These are phyloP conservation scores for Leptothorax acervorum DNA, from an alignment of 2,888 invertebrate genomes.

Conservation along the genomic window DNA sequence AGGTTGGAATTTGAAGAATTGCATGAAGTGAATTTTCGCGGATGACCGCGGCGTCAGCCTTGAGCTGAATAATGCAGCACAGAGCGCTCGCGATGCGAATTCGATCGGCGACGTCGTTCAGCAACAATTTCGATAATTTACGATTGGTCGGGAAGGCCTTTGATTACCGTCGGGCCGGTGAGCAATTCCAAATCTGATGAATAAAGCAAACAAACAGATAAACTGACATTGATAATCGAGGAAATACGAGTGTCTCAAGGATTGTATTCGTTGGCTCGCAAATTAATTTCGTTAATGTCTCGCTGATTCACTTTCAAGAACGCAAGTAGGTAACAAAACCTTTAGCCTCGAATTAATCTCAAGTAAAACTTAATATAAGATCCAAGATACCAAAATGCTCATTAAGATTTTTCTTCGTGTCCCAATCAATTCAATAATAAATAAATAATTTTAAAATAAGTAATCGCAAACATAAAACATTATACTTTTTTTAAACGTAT, in stretches of 20 bases:
- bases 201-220: slow-evolving; percentile 30
- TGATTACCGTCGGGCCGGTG: slow-evolving; percentile 3
- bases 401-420: not conserved
- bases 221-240: slow-evolving; percentile 9
- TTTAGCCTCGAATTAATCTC: not conserved
- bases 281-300: slow-evolving; percentile 33
- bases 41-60: slow-evolving; percentile 1
- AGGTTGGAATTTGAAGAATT: slow-evolving; percentile 31
- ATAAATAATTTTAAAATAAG: not conserved
- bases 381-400: not conserved
- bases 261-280: slow-evolving; percentile 13
- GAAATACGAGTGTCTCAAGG: slow-evolving; percentile 12
- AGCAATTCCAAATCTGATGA: not conserved
- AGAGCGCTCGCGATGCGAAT: not conserved
- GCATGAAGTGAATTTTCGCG: not conserved
- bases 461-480: not conserved
- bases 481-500: not conserved
- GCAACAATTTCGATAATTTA: slow-evolving; percentile 44
- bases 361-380: not conserved
- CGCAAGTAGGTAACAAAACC: not conserved
- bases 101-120: slow-evolving; percentile 30
- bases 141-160: slow-evolving; percentile 12
- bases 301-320: not conserved
- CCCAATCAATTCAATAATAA: not conserved
- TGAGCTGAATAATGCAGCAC: slow-evolving; percentile 26